phyloP scores from a whole-genome alignment of 1,140 invertebrate species.

The Fopius arisanus region DNA sequence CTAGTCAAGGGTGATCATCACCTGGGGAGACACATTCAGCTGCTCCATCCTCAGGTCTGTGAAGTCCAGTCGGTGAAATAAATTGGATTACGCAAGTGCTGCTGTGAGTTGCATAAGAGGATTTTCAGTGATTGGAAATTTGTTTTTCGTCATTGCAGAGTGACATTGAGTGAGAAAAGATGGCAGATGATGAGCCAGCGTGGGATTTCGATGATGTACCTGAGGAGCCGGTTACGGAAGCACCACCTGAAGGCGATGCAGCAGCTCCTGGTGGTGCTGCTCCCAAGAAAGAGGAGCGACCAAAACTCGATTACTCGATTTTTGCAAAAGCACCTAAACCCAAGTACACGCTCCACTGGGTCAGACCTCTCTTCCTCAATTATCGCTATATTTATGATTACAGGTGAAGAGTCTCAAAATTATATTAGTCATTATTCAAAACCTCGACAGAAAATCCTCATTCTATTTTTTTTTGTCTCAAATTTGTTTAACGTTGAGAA shows the following conservation, averaged over 20 bases:
- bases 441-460: no score
- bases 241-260: conserved; percentile 31
- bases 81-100: conserved; percentile 17
- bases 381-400: conserved; percentile 86
- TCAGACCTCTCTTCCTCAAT: conserved; percentile 79
- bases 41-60: background rate
- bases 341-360: conserved; percentile 74
- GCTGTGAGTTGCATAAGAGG: conserved; percentile 23
- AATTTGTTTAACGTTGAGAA: no score
- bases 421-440: no score
- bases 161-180: conserved; percentile 23
- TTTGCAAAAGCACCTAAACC: conserved; percentile 53
- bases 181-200: conserved; percentile 58
- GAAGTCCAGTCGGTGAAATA: background rate
- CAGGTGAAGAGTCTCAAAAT: no score
- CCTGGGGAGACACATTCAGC: background rate
- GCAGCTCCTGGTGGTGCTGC: conserved; percentile 44
- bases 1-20: conserved; percentile 21
- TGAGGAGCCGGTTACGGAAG: conserved; percentile 38
- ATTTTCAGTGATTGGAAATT: conserved; percentile 8
- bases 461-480: no score
- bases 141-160: no score
- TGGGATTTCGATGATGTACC: conserved; percentile 51
- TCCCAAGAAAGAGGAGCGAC: conserved; percentile 35
- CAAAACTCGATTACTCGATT: conserved; percentile 51